Evolutionary conservation across 2,113 vertebrate genomes (phyloP), one percentile per base, ranked within the genome.

Genomic region (Corvus cornix): DNA sequence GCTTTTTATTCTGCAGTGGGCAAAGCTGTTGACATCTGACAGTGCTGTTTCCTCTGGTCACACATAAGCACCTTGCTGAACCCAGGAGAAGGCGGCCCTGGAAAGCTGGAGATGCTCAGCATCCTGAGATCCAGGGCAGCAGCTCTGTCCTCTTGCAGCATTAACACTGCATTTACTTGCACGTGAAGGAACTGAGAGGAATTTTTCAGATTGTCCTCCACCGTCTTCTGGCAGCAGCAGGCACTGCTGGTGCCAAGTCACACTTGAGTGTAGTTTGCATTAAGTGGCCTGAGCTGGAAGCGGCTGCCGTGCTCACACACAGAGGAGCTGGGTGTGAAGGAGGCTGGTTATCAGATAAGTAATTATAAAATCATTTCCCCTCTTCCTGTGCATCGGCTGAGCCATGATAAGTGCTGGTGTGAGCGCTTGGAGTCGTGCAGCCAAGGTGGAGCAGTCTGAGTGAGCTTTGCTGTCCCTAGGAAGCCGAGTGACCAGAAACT

Each of bases 1-100:
- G 78, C 79, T 93, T 90, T 96, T 95, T 85, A 86, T 93, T 94
- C 68, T 93, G 89, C 84, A 90, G 39, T 66, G 60, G 55, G 79
- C 3, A 8, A 78, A 89, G 76, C 64, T 91, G 78, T 69, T 91
- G 84, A 90, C 89, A 91, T 77, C 59, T 81, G 91, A 86, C 94
- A 84, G 89, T 59, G 59, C 62, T 4, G 2, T 94, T 89, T 90
- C 63, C 73, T 59, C 30, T 90, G 72, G 67, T 92, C 4, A 7
- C 39, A 84, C 16, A 9, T 11, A 46, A 69, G 31, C 19, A 68
- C 81, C 66, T 91, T 58, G 37, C 41, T 78, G 67, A 68, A 49
- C 22, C n/a, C 19, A 48, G 77, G 43, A 44, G 59, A 77, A 87
- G 60, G 55, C 27, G 15, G 27, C 24, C 15, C 9, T 63, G 73